These are phyloP conservation scores for Drosophila bunnanda DNA, from an alignment of 2,888 invertebrate species.

Conservation along the genomic window DNA sequence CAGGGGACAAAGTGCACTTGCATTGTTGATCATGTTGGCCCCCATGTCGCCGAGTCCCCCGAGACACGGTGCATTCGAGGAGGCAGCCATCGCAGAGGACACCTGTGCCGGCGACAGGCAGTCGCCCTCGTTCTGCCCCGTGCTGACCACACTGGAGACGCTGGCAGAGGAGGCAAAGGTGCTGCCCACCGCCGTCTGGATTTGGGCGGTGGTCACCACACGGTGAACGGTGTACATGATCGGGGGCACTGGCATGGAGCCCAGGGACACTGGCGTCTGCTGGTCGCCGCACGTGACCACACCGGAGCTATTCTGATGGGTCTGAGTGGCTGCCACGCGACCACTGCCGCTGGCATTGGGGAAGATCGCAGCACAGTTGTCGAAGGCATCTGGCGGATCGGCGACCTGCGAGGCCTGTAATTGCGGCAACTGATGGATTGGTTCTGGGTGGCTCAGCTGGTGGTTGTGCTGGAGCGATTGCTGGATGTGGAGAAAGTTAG, in stretches of 20 bases:
- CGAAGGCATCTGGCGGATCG: constrained; percentile 76
- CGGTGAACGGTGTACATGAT: constrained; percentile 84
- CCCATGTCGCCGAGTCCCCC: constrained; percentile 54
- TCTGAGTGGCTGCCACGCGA: constrained; percentile 82
- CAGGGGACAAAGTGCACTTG: constrained; percentile 55
- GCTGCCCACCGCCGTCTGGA: constrained; percentile 83
- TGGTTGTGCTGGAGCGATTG: constrained; percentile 67
- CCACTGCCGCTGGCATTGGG: constrained; percentile 70
- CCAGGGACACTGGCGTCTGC: constrained; percentile 62
- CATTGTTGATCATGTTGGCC: constrained; percentile 58
- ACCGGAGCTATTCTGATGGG: constrained; percentile 69
- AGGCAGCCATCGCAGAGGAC: constrained; percentile 63
- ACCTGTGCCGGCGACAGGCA: constrained; percentile 66
- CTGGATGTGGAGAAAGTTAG: constrained; percentile 68
- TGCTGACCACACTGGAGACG: constrained; percentile 84
- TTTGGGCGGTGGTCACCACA: constrained; percentile 84
- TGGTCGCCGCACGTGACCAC: constrained; percentile 59
- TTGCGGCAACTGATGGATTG: constrained; percentile 57
- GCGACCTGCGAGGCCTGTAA: constrained; percentile 53
- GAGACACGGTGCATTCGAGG: constrained; percentile 65
- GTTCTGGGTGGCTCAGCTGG: constrained; percentile 45
- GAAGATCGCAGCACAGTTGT: constrained; percentile 73
- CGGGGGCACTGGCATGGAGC: constrained; percentile 78
- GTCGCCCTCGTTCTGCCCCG: constrained; percentile 79
- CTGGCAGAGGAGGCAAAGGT: constrained; percentile 84